Base-by-base conservation (phyloP, 2,113 vertebrate species). In the Crotophaga sulcirostris region DNA sequence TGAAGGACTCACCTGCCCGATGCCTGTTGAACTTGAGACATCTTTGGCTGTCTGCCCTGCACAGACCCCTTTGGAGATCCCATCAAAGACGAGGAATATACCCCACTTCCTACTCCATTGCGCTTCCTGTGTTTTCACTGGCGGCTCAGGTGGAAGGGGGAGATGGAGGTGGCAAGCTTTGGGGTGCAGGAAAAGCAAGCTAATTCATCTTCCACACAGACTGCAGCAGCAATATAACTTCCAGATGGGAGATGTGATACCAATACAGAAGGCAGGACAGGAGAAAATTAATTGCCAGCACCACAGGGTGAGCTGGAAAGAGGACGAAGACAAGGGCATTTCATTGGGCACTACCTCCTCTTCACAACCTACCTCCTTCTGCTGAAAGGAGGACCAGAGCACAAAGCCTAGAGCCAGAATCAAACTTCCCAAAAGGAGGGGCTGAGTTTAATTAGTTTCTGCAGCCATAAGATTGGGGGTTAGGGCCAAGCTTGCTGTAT, bases 91-190 rank as follows among this genome's bases (percentile, higher is more conserved):
- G 18, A 49, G 44, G 58, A 51, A 29, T 36, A 1, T 5, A 3
- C 26, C 49, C 17, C 1, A 0, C 2, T 40, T 49, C 67, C 40
- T 55, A 21, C 49, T 15, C 58, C 0, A 0, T 45, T 42, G 28
- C 0, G 4, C 36, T 44, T 26, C 80, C 47, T 0, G 15, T 16
- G 25, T 2, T 25, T 25, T 9, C 52, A 18, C 64, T 4, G 20
- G 54, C 0, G 0, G n/a, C 47, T 51, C 26, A 4, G 38, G 42
- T 9, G 11, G 8, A 25, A 33, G 33, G 19, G 16, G 66, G 28
- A 14, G 5, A 6, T 1, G 13, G 51, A 52, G 44, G 8, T 13
- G 47, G 8, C 2, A 23, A 59, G 58, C 7, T 73, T 6, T 45
- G n/a, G 75, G 75, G 20, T 16, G 51, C 23, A 13, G 21, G 10